These are phyloP conservation scores for Eleginops maclovinus DNA, from an alignment of 2,113 vertebrate species.

Conservation along the genomic window DNA sequence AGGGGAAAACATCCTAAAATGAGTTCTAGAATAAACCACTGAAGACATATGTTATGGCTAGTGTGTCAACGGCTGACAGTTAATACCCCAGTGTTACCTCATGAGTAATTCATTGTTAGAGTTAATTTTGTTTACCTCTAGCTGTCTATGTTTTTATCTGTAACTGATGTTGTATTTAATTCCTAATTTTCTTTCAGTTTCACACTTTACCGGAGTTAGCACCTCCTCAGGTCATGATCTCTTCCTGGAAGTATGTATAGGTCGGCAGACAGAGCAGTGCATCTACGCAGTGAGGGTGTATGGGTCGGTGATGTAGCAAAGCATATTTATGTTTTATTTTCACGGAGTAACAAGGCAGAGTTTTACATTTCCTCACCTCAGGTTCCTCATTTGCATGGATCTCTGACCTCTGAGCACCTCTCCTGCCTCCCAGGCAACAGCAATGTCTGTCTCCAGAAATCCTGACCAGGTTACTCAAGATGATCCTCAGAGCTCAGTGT, in stretches of 20 bases:
- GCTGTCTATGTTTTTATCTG: neutral
- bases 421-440: neutral
- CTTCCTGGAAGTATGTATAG: neutral
- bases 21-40: neutral
- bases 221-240: neutral
- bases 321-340: neutral
- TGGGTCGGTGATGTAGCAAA: neutral
- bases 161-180: constrained; percentile 15
- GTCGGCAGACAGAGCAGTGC: neutral
- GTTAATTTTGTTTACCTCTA: neutral
- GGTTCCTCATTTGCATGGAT: neutral
- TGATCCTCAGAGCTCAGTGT: too few relatives aligned
- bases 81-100: neutral
- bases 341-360: neutral
- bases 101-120: constrained; percentile 11
- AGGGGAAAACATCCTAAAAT: neutral
- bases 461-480: too few relatives aligned
- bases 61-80: too few relatives aligned
- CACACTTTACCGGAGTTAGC: neutral
- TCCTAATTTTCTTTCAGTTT: neutral
- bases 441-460: too few relatives aligned
- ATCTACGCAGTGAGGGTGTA: neutral
- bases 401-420: neutral
- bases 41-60: neutral
- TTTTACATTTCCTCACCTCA: neutral